phyloP scores from a whole-genome alignment of 2,113 vertebrate species.

The Phrynosoma blainvillii region DNA sequence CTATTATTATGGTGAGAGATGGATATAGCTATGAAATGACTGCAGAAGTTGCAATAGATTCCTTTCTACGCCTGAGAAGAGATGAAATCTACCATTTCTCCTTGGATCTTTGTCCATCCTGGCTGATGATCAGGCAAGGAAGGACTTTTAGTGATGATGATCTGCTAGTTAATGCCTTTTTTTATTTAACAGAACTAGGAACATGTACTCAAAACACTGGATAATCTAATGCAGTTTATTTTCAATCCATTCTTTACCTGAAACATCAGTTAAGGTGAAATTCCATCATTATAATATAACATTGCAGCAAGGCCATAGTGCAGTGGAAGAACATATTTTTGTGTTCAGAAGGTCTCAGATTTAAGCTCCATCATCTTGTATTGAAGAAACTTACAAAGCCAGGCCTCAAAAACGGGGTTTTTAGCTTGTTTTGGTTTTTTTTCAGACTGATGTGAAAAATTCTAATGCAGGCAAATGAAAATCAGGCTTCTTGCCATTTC shows the following conservation, averaged over 20 bases:
- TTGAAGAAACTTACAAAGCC: background rate
- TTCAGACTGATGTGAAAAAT: conserved; percentile 39
- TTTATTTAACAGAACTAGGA: background rate
- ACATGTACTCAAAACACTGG: background rate
- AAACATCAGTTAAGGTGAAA: background rate
- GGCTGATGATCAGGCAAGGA: no score
- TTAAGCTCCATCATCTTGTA: background rate
- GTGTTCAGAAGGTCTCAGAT: background rate
- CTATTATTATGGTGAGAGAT: background rate
- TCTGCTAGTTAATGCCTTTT: background rate
- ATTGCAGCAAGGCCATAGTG: fast-evolving
- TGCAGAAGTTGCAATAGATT: no score
- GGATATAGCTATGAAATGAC: no score
- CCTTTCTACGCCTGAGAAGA: no score
- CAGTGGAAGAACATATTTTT: background rate
- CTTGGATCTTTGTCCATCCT: no score
- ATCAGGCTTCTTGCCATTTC: conserved; percentile 39
- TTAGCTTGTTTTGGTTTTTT: background rate
- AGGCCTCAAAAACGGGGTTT: background rate
- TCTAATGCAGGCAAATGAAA: conserved; percentile 46
- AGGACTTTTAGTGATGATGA: background rate
- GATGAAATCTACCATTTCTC: no score
- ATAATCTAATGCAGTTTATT: background rate
- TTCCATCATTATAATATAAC: background rate
- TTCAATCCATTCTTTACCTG: no score